A percentile compares a stretch with the other conserved stretches of the same genome.
phyloP scores from a whole-genome alignment of 2,888 invertebrate species.

The Drosophila anomelani region DNA sequence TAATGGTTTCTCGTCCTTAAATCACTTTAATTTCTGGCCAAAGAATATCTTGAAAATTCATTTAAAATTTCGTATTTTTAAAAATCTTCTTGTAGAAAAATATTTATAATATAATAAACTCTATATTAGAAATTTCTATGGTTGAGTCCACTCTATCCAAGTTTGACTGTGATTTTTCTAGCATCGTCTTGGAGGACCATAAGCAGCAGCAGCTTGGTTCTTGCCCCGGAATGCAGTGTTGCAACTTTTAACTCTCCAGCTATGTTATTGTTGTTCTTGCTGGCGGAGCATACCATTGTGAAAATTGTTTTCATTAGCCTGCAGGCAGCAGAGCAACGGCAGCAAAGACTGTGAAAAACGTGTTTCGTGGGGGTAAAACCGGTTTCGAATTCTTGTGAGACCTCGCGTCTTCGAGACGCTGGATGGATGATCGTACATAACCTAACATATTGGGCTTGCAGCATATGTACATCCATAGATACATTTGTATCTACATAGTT shows the following conservation, averaged over 20 bases:
- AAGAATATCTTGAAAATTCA: no score
- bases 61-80: no score
- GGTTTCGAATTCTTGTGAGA: constrained; percentile 71
- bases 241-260: constrained; percentile 66
- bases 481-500: not conserved
- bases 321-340: constrained; percentile 24
- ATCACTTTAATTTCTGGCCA: no score
- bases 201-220: constrained; percentile 26
- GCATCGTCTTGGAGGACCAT: constrained; percentile 32
- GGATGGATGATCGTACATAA: constrained; percentile 22
- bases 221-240: constrained; percentile 76
- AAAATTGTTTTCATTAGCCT: constrained; percentile 68
- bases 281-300: constrained; percentile 58
- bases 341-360: constrained; percentile 38
- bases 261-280: constrained; percentile 45
- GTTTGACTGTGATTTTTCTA: constrained; percentile 62
- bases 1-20: no score
- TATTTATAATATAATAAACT: not conserved
- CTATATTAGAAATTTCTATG: not conserved
- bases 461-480: constrained; percentile 48
- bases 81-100: not conserved
- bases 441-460: constrained; percentile 29
- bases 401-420: constrained; percentile 36
- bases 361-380: constrained; percentile 56
- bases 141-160: not conserved